Base-by-base conservation (phyloP, 2,888 invertebrate genomes). In the Hypsopygia costalis region DNA sequence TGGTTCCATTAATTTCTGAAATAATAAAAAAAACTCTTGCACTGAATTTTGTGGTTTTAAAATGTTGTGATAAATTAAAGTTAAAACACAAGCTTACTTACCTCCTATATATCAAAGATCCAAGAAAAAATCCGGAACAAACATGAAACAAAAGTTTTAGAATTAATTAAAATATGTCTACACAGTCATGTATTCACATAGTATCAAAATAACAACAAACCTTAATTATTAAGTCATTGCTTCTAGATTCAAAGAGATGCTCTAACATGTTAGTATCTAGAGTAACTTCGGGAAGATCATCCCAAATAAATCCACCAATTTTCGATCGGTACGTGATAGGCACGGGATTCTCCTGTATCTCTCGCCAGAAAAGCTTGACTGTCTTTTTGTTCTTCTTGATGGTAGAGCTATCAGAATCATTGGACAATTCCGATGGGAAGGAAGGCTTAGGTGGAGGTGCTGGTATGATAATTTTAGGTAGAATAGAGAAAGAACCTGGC, bases 331-430 rank as follows among this genome's bases (percentile, higher is more conserved):
- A 75, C 41, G 83, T 60, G 22, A 83, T 68, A 3, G 82, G 79
- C n/a, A 69, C 62, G 0, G 93, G 93, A 66, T 93, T 93, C 52
- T 96, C 96, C 54, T 95, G 92, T 5, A 97, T 95, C 81, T 99
- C 98, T 69, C 96, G 96, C 99, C 99, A 99, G 79, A 99, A 99
- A 37, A 99, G 89, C 81, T 98, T 98, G 8, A 99, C 95, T 12
- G 99, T 99, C 76, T 98, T 97, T 83, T 98, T 98, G 69, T 94
- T 97, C 72, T 97, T 97, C 72, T 93, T 94, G 29, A 92, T 90
- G 0, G 92, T 74, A 47, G 89, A 75, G 66, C 85, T 67, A 62
- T 89, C 80, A 9, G 78, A 75, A 37, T 89, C 89, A 37, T 79
- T 81, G 8, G 81, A 72, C 21, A 75, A 46, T 43, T 89, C 77